Conservation (phyloP, 2,888 invertebrate species). For the Yponomeuta plumbellus region DNA sequence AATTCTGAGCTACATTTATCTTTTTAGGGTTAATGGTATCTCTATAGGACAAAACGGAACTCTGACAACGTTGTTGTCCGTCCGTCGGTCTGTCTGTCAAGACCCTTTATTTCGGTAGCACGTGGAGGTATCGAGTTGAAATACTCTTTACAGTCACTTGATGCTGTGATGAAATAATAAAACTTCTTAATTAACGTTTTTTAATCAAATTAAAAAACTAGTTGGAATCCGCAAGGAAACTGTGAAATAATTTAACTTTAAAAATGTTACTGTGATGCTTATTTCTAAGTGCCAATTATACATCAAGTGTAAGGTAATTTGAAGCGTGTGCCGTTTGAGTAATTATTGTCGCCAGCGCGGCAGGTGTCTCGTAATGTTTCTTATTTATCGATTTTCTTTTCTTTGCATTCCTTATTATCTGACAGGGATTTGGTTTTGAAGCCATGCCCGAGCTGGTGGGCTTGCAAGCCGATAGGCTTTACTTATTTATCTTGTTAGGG, state of each 20-base stretch:
- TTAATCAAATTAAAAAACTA: too few relatives aligned
- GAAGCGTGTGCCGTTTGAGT: conserved; percentile 1
- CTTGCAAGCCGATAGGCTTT: neutral
- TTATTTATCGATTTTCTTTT: conserved; percentile 5
- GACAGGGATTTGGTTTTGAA: conserved; percentile 4
- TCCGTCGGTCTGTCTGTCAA: too few relatives aligned
- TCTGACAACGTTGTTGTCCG: too few relatives aligned
- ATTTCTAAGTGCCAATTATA: neutral
- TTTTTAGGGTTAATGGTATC: too few relatives aligned
- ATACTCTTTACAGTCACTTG: too few relatives aligned
- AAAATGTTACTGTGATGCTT: neutral
- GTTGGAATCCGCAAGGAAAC: neutral
- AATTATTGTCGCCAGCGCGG: neutral
- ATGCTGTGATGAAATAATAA: too few relatives aligned
- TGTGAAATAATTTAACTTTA: neutral
- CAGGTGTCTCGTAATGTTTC: neutral
- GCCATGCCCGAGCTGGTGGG: neutral
- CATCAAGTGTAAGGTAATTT: neutral
- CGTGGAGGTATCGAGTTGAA: too few relatives aligned
- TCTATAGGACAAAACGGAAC: too few relatives aligned
- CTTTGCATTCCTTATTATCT: neutral
- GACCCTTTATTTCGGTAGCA: too few relatives aligned
- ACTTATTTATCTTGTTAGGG: neutral
- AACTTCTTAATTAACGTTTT: too few relatives aligned
- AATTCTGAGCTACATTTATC: neutral